Percentiles rank a stretch among this genome's conserved stretches.
phyloP scores from a whole-genome alignment of 2,888 invertebrate species.

The Nephrotoma appendiculata region DNA sequence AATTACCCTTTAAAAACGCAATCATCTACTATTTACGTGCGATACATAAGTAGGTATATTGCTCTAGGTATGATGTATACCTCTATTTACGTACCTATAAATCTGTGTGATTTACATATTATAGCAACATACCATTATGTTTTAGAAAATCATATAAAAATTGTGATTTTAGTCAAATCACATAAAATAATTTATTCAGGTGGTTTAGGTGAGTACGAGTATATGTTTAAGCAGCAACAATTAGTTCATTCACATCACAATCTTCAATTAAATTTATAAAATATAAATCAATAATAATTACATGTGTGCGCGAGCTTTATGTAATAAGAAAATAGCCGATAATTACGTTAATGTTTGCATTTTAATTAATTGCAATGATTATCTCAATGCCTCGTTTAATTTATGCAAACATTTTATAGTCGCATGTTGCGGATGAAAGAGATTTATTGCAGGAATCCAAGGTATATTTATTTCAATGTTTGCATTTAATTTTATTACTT shows the following conservation, averaged over 20 bases:
- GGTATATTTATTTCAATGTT: not conserved
- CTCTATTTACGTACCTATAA: not conserved
- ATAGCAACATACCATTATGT: not conserved
- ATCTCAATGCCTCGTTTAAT: not conserved
- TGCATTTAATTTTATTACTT: not conserved
- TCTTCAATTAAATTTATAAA: not conserved
- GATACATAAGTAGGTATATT: not conserved
- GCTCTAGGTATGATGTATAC: not conserved
- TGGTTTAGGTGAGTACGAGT: not conserved
- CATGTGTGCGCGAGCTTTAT: not conserved
- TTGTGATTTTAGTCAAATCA: not conserved
- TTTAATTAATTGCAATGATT: not conserved
- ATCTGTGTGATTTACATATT: not conserved
- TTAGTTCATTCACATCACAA: not conserved
- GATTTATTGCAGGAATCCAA: not conserved
- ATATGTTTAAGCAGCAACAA: not conserved
- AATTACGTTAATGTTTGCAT: not conserved
- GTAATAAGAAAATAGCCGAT: not conserved
- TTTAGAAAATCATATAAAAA: not conserved
- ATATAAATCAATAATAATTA: not conserved
- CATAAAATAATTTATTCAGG: not conserved
- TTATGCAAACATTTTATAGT: not conserved
- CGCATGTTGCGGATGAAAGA: not conserved
- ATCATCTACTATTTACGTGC: not conserved
- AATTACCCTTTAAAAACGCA: not conserved